These are phyloP conservation scores for Centruroides vittatus DNA, from an alignment of 1,140 invertebrate species.

Conservation along the genomic window DNA sequence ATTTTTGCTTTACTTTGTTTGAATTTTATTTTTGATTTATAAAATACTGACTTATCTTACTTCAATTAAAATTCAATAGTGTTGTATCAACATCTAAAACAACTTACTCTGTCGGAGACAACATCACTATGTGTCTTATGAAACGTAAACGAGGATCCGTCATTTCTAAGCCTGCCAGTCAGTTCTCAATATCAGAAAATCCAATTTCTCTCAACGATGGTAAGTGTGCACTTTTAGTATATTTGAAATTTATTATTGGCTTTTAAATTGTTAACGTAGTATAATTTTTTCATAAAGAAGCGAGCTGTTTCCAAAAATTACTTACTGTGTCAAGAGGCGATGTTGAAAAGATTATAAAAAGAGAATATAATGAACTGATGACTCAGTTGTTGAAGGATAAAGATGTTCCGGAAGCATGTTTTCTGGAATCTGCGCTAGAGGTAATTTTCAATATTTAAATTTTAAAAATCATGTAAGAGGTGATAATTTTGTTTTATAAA, in stretches of 20 bases:
- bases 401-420: slow-evolving; percentile 63
- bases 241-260: neutral
- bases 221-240: neutral
- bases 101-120: slow-evolving; percentile 45
- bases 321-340: slow-evolving; percentile 49
- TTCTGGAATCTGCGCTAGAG: slow-evolving; percentile 62
- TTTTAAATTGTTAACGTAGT: too few relatives aligned
- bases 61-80: neutral
- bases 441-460: slow-evolving; percentile 21
- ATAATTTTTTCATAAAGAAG: slow-evolving; percentile 28
- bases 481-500: too few relatives aligned
- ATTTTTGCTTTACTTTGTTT: too few relatives aligned
- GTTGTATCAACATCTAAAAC: neutral
- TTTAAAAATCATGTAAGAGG: too few relatives aligned
- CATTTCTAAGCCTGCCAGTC: slow-evolving; percentile 47
- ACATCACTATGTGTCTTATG: slow-evolving; percentile 71
- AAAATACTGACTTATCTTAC: too few relatives aligned
- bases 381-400: slow-evolving; percentile 41
- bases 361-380: slow-evolving; percentile 53
- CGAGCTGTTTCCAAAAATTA: slow-evolving; percentile 53
- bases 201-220: slow-evolving; percentile 10
- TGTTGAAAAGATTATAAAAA: slow-evolving; percentile 49
- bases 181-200: slow-evolving; percentile 13
- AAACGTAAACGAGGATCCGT: slow-evolving; percentile 62
- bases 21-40: too few relatives aligned